Percentiles rank a stretch among this genome's conserved stretches.
Conservation (phyloP, 2,888 invertebrate genomes). For the Seira musarum region DNA sequence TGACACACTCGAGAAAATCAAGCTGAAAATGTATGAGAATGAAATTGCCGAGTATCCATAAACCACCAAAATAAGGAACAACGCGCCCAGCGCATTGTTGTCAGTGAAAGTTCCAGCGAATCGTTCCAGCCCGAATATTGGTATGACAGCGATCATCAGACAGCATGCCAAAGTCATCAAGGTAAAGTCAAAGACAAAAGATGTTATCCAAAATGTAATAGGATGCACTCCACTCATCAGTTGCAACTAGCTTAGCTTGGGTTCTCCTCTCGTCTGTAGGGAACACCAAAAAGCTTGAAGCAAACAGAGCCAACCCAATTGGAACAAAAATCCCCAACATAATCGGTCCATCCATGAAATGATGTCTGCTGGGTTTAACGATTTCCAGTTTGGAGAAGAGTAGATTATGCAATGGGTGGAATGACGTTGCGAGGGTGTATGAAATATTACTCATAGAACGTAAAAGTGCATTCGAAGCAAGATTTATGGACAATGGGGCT, state of each 20-base stretch:
- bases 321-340: slow-evolving; percentile 56
- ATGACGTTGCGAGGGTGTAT: slow-evolving; percentile 52
- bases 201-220: slow-evolving; percentile 73
- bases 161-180: slow-evolving; percentile 71
- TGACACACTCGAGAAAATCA: slow-evolving; percentile 72
- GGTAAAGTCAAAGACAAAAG: slow-evolving; percentile 73
- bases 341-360: slow-evolving; percentile 42
- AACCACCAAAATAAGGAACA: slow-evolving; percentile 75
- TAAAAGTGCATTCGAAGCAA: slow-evolving; percentile 67
- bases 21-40: slow-evolving; percentile 78
- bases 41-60: slow-evolving; percentile 79
- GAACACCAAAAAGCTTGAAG: slow-evolving; percentile 54
- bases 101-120: slow-evolving; percentile 45
- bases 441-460: slow-evolving; percentile 67
- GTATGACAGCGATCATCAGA: slow-evolving; percentile 70
- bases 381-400: slow-evolving; percentile 61
- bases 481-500: slow-evolving; percentile 65
- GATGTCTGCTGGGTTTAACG: slow-evolving; percentile 52
- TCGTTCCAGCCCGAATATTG: slow-evolving; percentile 50
- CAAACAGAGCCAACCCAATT: slow-evolving; percentile 58
- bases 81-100: slow-evolving; percentile 70
- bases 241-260: slow-evolving; percentile 72
- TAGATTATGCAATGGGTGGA: slow-evolving; percentile 62
- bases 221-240: slow-evolving; percentile 72
- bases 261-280: slow-evolving; percentile 58